Conservation (phyloP, 2,888 invertebrate genomes). For the Pantelozetes paolii region DNA sequence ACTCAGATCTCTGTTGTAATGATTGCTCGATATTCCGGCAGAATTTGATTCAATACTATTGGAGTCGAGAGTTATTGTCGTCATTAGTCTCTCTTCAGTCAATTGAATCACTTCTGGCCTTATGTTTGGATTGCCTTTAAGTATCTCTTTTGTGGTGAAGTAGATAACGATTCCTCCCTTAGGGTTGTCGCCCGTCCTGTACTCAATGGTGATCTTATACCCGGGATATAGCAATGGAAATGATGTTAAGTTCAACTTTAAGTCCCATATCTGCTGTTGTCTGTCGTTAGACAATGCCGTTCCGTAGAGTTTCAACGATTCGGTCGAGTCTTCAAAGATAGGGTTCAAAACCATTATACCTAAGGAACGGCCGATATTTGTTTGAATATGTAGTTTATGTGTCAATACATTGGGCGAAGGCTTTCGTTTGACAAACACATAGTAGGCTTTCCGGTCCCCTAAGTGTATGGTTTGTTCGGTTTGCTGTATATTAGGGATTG, state of each 20-base stretch:
- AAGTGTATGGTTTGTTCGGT: slow-evolving; percentile 8
- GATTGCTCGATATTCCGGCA: slow-evolving; percentile 60
- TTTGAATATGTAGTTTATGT: slow-evolving; percentile 42
- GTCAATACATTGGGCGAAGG: slow-evolving; percentile 19
- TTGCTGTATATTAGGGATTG: background rate
- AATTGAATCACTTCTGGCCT: slow-evolving; percentile 27
- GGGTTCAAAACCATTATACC: slow-evolving; percentile 87
- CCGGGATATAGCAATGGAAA: slow-evolving; percentile 57
- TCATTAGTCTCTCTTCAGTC: slow-evolving; percentile 40
- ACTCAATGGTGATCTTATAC: slow-evolving; percentile 72
- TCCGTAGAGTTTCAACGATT: slow-evolving; percentile 67
- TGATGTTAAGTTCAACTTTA: slow-evolving; percentile 75
- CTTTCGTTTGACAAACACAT: slow-evolving; percentile 36
- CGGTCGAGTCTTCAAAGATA: slow-evolving; percentile 78
- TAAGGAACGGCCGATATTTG: slow-evolving; percentile 53
- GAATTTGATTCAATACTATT: slow-evolving; percentile 41
- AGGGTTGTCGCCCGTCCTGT: slow-evolving; percentile 71
- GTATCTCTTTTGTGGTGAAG: slow-evolving; percentile 56
- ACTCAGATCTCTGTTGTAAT: slow-evolving; percentile 80
- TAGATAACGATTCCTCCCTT: slow-evolving; percentile 76
- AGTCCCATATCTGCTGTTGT: slow-evolving; percentile 62
- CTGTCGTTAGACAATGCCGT: slow-evolving; percentile 51
- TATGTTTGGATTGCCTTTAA: slow-evolving; percentile 26
- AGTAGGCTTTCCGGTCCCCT: slow-evolving; percentile 59
- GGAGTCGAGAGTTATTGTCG: slow-evolving; percentile 35